Evolutionary conservation across 2,888 invertebrate species (phyloP).

Genomic region (Tuberolachnus salignus): DNA sequence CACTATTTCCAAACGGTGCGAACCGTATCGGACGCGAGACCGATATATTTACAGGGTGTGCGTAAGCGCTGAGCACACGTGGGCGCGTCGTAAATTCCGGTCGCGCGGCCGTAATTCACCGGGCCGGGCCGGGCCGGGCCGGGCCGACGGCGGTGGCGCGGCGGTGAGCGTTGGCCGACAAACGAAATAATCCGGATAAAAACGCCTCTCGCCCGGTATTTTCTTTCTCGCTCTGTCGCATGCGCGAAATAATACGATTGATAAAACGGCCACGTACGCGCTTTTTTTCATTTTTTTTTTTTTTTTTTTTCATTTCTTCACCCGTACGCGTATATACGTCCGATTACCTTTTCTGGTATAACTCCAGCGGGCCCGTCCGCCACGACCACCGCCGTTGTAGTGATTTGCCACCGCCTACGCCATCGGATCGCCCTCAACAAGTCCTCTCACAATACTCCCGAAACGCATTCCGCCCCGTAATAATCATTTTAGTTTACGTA

Average conservation of each 20-base stretch:
- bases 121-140: background rate
- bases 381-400: background rate
- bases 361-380: background rate
- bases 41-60: no score
- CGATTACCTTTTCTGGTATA: slow-evolving; percentile 18
- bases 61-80: no score
- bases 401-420: no score
- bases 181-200: background rate
- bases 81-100: background rate
- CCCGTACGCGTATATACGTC: background rate
- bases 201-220: no score
- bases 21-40: no score
- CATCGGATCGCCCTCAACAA: background rate
- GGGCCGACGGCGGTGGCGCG: background rate
- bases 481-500: no score
- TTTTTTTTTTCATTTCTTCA: no score
- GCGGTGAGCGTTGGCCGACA: slow-evolving; percentile 18
- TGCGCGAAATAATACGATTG: slow-evolving; percentile 16
- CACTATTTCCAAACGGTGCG: no score
- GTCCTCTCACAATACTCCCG: background rate
- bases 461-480: no score
- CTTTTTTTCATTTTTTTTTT: no score
- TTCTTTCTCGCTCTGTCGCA: no score
- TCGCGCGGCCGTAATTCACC: background rate
- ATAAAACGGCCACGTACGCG: slow-evolving; percentile 28